Conservation (phyloP, 2,113 vertebrate genomes). For the Aptenodytes forsteri region DNA sequence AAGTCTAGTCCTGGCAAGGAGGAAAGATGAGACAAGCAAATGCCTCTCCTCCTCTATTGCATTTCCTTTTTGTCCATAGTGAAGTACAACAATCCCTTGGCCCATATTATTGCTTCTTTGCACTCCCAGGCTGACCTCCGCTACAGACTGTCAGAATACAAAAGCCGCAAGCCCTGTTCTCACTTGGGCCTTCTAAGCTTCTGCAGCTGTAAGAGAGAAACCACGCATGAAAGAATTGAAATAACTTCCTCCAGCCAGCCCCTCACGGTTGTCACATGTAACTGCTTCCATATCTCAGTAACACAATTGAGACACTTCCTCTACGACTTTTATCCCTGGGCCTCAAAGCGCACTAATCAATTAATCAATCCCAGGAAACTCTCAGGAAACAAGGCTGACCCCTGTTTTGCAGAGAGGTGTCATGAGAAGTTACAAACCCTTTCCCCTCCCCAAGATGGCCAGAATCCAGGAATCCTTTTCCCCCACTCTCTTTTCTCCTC, state of each 20-base stretch:
- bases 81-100: neutral
- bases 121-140: neutral
- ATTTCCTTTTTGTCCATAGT: neutral
- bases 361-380: neutral
- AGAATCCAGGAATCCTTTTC: neutral
- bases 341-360: neutral
- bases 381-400: neutral
- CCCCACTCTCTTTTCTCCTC: neutral
- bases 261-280: neutral
- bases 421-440: neutral
- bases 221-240: neutral
- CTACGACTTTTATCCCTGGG: neutral
- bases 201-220: slow-evolving; percentile 8
- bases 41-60: neutral
- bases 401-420: neutral
- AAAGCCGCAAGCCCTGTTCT: neutral
- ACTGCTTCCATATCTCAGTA: neutral
- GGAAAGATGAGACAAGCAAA: neutral
- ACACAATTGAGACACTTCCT: neutral
- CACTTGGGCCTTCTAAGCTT: neutral
- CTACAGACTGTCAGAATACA: neutral
- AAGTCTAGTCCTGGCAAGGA: neutral
- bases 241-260: neutral
- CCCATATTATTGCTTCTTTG: neutral
- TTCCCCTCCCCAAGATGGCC: neutral